These are phyloP conservation scores for Anguilla megastoma DNA, from an alignment of 2,797 vertebrate species.

Conservation along the genomic window DNA sequence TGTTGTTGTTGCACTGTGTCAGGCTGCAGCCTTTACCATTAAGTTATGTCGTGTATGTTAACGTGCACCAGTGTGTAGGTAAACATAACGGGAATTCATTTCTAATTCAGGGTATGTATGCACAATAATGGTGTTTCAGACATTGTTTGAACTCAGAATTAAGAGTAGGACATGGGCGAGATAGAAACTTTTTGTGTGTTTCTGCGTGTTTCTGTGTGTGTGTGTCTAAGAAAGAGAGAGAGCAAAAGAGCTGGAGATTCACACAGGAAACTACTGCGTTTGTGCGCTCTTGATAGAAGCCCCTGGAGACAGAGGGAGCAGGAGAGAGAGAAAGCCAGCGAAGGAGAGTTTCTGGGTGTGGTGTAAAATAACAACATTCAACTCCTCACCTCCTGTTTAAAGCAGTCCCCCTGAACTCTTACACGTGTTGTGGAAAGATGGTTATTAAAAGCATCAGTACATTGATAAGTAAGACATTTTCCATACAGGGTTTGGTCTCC, in stretches of 20 bases:
- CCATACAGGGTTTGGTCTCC: neutral
- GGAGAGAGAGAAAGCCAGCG: neutral
- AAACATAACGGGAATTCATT: neutral
- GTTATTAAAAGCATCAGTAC: neutral
- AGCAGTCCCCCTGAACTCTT: neutral
- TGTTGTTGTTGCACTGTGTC: neutral
- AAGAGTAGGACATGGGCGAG: neutral
- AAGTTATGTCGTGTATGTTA: neutral
- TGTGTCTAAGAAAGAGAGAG: neutral
- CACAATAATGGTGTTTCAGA: neutral
- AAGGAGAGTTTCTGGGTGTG: neutral
- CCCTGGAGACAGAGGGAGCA: neutral
- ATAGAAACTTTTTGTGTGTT: neutral
- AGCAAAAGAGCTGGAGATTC: neutral
- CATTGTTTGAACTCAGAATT: neutral
- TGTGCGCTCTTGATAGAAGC: conserved; percentile 8
- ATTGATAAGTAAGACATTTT: neutral
- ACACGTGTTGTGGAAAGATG: neutral
- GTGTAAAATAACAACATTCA: conserved; percentile 17
- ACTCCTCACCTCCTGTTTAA: neutral
- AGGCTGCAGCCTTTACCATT: neutral
- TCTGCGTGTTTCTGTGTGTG: neutral
- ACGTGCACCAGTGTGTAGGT: neutral
- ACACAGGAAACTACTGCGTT: conserved; percentile 12
- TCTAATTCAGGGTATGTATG: neutral